Evolutionary conservation across 1,140 invertebrate genomes (phyloP), one percentile per base, ranked within the genome.

Genomic region (Scaptodrosophila lebanonensis): DNA sequence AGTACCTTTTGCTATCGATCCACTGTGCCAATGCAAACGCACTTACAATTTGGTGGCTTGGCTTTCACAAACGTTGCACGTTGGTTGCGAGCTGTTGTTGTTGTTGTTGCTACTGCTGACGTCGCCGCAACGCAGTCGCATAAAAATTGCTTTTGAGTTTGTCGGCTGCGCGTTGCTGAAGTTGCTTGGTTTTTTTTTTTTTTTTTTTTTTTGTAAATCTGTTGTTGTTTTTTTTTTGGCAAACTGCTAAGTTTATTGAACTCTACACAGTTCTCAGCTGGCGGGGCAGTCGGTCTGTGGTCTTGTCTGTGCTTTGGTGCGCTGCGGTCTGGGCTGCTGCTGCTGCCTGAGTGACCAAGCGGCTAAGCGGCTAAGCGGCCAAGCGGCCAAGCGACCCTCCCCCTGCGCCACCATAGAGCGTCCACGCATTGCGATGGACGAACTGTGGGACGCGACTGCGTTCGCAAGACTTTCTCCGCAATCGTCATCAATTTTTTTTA

Each of bases 161-260:
- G 22, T 3, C 3, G 22, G 8, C 22, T 25, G 3, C 22, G 8
- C 8, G 22, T 25, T 8, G 3, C 3, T 25, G 22, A 4, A 3
- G 20, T 13, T 38, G 32, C 17, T 20, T 44, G 36, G 18, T 51
- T 42, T 58, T 42, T 45, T 50, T 54, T 15, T 49, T 33, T 63
- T 30, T 44, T 36, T 66, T 42, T 42, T 32, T 57, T 52, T 47
- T n/a, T n/a, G n/a, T n/a, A n/a, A n/a, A n/a, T n/a, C n/a, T n/a
- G n/a, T n/a, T n/a, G n/a, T n/a, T n/a, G n/a, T n/a, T n/a, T 58
- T 35, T 35, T 54, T 75, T 73, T 73, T 76, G 58, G 72, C 72
- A 69, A 76, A 66, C 69, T 63, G 43, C 51, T 29, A 38, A 73
- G 72, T 76, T 76, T 73, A 76, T 73, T 76, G 72, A 76, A 76